Conservation (phyloP, 35 echinoderm and acorn worm genomes). For the Holothuria glaberrima region DNA sequence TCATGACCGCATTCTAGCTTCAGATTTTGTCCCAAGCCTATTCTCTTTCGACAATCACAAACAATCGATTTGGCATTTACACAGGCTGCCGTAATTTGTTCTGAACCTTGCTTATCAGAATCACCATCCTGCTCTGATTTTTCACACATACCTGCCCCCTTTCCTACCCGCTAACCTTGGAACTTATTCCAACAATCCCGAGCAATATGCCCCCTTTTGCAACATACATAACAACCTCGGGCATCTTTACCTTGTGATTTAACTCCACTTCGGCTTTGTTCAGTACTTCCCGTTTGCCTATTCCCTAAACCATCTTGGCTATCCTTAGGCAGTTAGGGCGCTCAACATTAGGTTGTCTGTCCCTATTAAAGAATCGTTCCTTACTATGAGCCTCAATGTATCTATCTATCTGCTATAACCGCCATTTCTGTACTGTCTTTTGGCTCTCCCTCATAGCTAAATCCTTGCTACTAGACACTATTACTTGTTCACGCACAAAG, state of each 20-base stretch:
- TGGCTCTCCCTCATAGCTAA: conserved; percentile 46
- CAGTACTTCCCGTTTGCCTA: background rate
- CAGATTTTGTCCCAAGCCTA: background rate
- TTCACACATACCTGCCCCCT: too few species aligned
- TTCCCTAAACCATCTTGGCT: too few species aligned
- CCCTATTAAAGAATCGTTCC: too few species aligned
- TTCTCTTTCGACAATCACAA: too few species aligned
- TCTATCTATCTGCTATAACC: conserved; percentile 42
- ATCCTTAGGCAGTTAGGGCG: too few species aligned
- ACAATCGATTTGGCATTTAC: too few species aligned
- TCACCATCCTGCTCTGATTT: too few species aligned
- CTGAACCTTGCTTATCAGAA: too few species aligned
- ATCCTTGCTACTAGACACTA: conserved; percentile 14
- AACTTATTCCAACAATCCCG: background rate
- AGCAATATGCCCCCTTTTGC: conserved; percentile 37
- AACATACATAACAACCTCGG: conserved; percentile 34
- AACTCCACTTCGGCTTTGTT: conserved; percentile 10
- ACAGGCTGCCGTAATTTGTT: too few species aligned
- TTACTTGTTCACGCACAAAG: conserved; percentile 29
- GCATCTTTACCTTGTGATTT: background rate
- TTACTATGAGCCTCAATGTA: conserved; percentile 49
- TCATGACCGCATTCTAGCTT: conserved; percentile 42
- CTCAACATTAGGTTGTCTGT: too few species aligned
- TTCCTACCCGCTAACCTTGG: background rate
- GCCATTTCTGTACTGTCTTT: conserved; percentile 4